Evolutionary conservation across 2,797 vertebrate genomes (phyloP), one percentile per base, ranked within the genome.

Genomic region (Anisognathus igniventris): DNA sequence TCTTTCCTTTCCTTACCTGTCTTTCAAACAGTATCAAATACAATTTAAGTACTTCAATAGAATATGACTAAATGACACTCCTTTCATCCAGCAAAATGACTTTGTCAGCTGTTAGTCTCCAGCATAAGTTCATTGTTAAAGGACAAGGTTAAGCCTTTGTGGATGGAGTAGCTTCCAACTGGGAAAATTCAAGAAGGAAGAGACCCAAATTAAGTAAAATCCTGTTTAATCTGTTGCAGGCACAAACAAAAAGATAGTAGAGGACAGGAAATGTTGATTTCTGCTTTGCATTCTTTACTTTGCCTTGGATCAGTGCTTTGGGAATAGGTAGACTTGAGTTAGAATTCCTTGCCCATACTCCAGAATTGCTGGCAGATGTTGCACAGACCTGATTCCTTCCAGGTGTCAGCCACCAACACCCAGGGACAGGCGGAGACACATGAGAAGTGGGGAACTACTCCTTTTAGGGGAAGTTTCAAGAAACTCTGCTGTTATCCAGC

Each of bases 1-100:
- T 75, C 62, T 66, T 80, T 93, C 65, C n/a, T 87, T 92, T 82
- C 91, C 50, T 89, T 65, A 70, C 60, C 83, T 62, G 30, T 68
- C 78, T 83, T 80, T 80, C 56, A 73, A 56, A 88, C 30, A 45
- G 28, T 60, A 18, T 86, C 72, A 66, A 48, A 44, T 4, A 5
- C 57, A 8, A 19, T 85, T 90, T 79, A 91, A 64, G 64, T 54
- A 73, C 60, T 86, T 94, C 7, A 81, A 1, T 50, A 71, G 64
- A 61, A 25, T 54, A 25, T 92, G 87, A 93, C 65, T 30, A 66
- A 88, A 78, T 86, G 58, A 40, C 35, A 19, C 10, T 58, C 24
- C 45, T 81, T 88, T 84, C 71, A 44, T 54, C 58, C 57, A 44
- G 75, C 2, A 3, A 82, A 78, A 58, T 33, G 5, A 28, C 31